Conservation (phyloP, 1,140 invertebrate species). For the Wasmannia auropunctata region DNA sequence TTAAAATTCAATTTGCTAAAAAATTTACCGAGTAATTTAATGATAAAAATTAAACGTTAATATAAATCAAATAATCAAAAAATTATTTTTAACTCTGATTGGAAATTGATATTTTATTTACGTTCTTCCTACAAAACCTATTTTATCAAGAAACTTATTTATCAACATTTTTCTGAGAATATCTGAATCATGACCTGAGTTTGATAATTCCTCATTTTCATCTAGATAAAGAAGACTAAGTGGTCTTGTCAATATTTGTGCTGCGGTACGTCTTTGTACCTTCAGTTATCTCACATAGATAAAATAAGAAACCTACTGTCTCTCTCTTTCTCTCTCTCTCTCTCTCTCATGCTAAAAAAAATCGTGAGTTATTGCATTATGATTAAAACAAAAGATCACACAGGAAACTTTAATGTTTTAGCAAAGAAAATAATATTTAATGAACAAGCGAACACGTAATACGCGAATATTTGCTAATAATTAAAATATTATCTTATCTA, state of each 20-base stretch:
- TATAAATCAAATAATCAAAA: background rate
- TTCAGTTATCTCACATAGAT: background rate
- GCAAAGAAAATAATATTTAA: background rate
- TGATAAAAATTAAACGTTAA: background rate
- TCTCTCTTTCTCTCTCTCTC: background rate
- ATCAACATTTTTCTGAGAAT: background rate
- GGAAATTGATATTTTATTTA: background rate
- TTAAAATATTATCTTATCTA: constrained; percentile 25
- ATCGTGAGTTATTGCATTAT: background rate
- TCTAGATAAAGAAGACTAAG: background rate
- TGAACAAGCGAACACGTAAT: background rate
- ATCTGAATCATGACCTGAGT: background rate
- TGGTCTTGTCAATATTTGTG: constrained; percentile 1
- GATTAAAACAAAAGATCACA: background rate
- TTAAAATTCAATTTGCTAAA: constrained; percentile 12
- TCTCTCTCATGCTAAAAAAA: background rate
- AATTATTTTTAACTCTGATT: background rate
- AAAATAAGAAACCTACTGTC: background rate
- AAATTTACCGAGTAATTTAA: constrained; percentile 12
- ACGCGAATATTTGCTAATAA: background rate
- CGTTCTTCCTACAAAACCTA: background rate
- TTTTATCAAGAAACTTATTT: background rate
- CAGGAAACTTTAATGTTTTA: background rate
- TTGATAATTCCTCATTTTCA: background rate
- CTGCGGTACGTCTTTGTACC: background rate